These are phyloP conservation scores for Oasisia sp. DNA, from an alignment of 2,888 invertebrate genomes.

Conservation along the genomic window DNA sequence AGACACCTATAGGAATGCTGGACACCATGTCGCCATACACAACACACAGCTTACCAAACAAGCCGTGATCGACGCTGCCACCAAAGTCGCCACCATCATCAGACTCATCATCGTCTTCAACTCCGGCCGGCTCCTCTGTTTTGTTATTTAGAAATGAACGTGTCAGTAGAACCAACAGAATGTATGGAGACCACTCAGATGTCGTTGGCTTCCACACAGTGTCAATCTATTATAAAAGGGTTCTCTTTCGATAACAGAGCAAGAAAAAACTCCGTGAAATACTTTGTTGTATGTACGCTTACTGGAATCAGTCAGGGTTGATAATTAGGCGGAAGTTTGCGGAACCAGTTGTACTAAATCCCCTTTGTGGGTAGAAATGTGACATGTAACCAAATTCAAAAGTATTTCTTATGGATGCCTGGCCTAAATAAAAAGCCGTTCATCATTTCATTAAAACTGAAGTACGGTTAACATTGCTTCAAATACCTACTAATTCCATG, in stretches of 20 bases:
- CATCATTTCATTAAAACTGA: too few relatives aligned
- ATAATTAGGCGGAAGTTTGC: too few relatives aligned
- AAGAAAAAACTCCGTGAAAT: background rate
- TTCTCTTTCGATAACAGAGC: background rate
- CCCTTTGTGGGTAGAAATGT: too few relatives aligned
- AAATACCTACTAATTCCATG: too few relatives aligned
- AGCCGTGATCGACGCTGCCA: conserved; percentile 60
- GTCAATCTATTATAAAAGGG: background rate
- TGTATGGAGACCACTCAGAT: background rate
- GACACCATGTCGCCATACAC: background rate
- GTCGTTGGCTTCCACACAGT: background rate
- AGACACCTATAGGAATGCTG: too few relatives aligned
- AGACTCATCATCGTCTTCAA: conserved; percentile 57
- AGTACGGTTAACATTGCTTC: too few relatives aligned
- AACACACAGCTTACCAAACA: conserved; percentile 55
- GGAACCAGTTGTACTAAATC: too few relatives aligned
- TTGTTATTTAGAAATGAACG: conserved; percentile 13
- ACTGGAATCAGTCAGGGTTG: too few relatives aligned
- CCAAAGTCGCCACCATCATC: conserved; percentile 65
- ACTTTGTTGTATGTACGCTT: background rate
- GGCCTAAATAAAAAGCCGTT: too few relatives aligned
- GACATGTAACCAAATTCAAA: too few relatives aligned
- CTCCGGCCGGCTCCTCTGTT: conserved; percentile 38
- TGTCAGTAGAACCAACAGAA: background rate
- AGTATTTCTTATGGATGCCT: too few relatives aligned